phyloP scores from a whole-genome alignment of 2,797 vertebrate species.

The Ara ararauna region DNA sequence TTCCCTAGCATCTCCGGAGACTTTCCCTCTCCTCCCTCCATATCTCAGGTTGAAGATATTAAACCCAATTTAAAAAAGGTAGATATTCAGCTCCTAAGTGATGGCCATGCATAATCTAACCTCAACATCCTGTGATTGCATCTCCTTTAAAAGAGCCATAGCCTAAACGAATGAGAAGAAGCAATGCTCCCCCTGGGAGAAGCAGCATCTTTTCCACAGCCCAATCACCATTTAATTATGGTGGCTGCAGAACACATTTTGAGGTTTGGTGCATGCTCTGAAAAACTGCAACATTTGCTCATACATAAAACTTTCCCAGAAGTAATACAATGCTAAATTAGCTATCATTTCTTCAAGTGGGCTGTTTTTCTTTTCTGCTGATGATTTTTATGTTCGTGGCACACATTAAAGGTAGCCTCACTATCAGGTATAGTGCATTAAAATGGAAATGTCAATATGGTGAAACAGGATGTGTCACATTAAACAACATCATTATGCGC shows the following conservation, averaged over 20 bases:
- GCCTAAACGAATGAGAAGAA: slow-evolving; percentile 1
- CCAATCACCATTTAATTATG: neutral
- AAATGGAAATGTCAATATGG: slow-evolving; percentile 48
- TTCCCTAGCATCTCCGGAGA: neutral
- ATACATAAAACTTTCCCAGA: slow-evolving; percentile 13
- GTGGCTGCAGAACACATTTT: neutral
- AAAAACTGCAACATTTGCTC: slow-evolving; percentile 33
- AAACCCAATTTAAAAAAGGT: neutral
- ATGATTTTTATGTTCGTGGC: slow-evolving; percentile 17
- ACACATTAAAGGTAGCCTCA: neutral
- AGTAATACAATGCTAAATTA: slow-evolving; percentile 22
- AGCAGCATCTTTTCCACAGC: neutral
- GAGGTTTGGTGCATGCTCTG: neutral
- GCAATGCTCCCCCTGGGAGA: neutral
- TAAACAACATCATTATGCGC: slow-evolving; percentile 23
- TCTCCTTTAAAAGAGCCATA: neutral
- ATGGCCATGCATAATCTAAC: neutral
- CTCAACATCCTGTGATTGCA: neutral
- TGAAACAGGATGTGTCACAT: slow-evolving; percentile 15
- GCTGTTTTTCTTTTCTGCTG: slow-evolving; percentile 16
- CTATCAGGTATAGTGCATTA: slow-evolving; percentile 21
- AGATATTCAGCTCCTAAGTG: neutral
- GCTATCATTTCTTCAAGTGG: slow-evolving; percentile 13
- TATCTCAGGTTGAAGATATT: neutral
- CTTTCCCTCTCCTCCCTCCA: neutral